These are phyloP conservation scores for Patiria pectinifera DNA, from an alignment of 53 echinoderm and acorn worm species.

Conservation along the genomic window DNA sequence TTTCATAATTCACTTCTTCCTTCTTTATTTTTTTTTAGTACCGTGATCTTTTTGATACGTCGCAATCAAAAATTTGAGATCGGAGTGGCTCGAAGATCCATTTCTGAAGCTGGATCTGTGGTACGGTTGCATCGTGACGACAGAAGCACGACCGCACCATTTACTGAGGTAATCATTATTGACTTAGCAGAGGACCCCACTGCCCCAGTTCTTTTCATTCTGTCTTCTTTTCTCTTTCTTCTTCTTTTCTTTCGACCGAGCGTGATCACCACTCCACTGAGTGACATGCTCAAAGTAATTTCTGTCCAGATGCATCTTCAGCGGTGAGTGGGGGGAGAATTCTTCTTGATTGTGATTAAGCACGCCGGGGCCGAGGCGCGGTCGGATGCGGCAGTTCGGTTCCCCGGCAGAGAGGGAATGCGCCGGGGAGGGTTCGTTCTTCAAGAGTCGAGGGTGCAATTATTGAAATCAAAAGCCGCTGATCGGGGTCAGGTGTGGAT, in stretches of 20 bases:
- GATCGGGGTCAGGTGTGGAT: constrained; percentile 2
- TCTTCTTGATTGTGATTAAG: constrained; percentile 51
- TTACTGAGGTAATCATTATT: constrained; percentile 49
- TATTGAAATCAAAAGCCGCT: constrained; percentile 36
- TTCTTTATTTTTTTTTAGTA: neutral
- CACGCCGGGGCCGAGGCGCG: neutral
- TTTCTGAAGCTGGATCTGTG: neutral
- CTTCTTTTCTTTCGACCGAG: neutral
- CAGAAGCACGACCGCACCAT: constrained; percentile 31
- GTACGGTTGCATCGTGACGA: constrained; percentile 1
- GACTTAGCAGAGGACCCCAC: constrained; percentile 13
- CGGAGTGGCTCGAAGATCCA: neutral
- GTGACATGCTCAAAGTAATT: constrained; percentile 43
- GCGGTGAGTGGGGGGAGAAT: neutral
- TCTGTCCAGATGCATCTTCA: constrained; percentile 46
- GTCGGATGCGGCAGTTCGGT: neutral
- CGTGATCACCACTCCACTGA: neutral
- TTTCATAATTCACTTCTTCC: neutral
- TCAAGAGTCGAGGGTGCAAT: constrained; percentile 9
- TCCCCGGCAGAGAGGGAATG: constrained; percentile 7
- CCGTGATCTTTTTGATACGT: neutral
- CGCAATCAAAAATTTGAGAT: neutral
- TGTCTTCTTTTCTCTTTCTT: neutral
- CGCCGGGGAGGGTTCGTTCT: neutral
- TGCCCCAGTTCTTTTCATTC: constrained; percentile 14